A percentile compares a stretch with the other conserved stretches of the same genome.
Evolutionary conservation across 2,113 vertebrate species (phyloP).

Genomic region (Gila orcuttii): DNA sequence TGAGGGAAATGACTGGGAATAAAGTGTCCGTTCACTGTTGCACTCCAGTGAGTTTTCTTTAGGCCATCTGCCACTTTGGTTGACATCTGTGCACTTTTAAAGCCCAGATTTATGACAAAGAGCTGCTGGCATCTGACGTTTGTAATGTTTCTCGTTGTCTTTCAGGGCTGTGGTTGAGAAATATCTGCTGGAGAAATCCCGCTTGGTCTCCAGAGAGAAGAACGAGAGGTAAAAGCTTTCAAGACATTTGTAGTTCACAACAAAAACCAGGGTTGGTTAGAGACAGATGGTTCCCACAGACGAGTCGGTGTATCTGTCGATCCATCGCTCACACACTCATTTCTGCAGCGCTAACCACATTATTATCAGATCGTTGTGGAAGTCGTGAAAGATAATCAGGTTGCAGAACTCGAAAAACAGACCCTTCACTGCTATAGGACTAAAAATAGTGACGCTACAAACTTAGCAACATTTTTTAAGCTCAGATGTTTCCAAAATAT

Average conservation of each 20-base stretch:
- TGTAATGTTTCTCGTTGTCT: background rate
- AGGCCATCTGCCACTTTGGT: background rate
- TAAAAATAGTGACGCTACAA: background rate
- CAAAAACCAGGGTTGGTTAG: background rate
- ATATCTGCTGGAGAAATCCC: conserved; percentile 97
- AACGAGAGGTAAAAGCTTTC: conserved; percentile 87
- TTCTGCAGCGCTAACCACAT: background rate
- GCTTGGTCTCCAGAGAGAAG: conserved; percentile 94
- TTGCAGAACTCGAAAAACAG: conserved; percentile 57
- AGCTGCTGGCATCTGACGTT: too few relatives aligned
- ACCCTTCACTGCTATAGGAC: background rate
- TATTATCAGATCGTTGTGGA: background rate
- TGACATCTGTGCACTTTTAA: background rate
- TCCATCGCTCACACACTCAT: background rate
- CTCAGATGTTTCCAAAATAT: background rate
- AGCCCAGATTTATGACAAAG: background rate
- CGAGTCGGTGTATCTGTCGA: background rate
- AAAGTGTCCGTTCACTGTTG: background rate
- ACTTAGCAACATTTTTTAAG: background rate
- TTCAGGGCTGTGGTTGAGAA: conserved; percentile 95
- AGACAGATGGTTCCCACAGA: background rate
- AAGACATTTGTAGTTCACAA: background rate
- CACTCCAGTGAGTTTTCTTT: background rate
- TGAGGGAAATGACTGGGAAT: background rate
- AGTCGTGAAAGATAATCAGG: background rate